Evolutionary conservation across 2,888 invertebrate species (phyloP).

Genomic region (Trachelus stipa): DNA sequence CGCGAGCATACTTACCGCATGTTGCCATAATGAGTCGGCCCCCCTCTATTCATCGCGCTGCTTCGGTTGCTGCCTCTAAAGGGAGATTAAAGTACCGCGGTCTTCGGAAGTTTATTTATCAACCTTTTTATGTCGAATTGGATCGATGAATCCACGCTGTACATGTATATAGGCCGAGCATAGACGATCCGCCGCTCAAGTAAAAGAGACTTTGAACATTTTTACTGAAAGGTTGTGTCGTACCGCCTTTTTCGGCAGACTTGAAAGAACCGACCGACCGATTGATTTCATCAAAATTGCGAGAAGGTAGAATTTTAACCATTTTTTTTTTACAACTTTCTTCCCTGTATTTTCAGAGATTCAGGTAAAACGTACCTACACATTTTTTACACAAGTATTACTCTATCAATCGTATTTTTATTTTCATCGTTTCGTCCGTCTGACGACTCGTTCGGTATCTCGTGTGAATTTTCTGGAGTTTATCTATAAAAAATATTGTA

Average conservation of each 20-base stretch:
- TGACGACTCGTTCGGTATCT: neutral
- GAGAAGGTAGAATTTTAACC: neutral
- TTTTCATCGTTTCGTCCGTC: neutral
- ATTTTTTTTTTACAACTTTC: too few species aligned
- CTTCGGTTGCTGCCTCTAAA: conserved; percentile 32
- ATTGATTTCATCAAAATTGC: neutral
- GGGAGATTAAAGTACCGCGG: conserved; percentile 60
- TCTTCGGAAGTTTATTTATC: conserved; percentile 59
- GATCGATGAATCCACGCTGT: neutral
- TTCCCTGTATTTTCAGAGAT: neutral
- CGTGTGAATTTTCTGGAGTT: neutral
- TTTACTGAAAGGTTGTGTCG: neutral
- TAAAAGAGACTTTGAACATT: neutral
- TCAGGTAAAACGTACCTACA: neutral
- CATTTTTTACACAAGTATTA: neutral
- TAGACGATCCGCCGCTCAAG: neutral
- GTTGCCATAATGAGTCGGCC: conserved; percentile 62
- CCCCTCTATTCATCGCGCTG: conserved; percentile 1
- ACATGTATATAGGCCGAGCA: neutral
- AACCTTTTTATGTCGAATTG: conserved; percentile 36
- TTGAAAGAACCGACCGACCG: neutral
- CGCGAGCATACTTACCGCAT: conserved; percentile 58
- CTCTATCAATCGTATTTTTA: neutral
- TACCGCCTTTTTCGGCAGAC: neutral
- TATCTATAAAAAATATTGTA: neutral